Conservation (phyloP, 2,888 invertebrate species). For the Melinaea marsaeus region DNA sequence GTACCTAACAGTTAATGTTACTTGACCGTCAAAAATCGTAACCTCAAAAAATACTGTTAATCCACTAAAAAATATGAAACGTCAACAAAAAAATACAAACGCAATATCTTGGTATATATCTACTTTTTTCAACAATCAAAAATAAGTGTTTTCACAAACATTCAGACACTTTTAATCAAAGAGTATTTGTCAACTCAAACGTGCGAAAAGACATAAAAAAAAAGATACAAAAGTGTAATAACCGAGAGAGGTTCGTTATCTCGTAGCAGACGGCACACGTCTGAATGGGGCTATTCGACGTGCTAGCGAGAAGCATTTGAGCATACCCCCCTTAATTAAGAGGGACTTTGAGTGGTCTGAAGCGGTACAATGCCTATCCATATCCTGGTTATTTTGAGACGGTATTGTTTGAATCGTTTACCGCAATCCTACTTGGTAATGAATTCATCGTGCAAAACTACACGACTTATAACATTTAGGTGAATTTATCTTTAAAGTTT, state of each 20-base stretch:
- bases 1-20: too few relatives aligned
- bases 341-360: constrained; percentile 66
- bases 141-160: constrained; percentile 18
- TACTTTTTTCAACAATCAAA: constrained; percentile 19
- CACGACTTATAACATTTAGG: too few relatives aligned
- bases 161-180: constrained; percentile 33
- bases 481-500: neutral
- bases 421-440: constrained; percentile 47
- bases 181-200: constrained; percentile 28
- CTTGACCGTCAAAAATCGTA: too few relatives aligned
- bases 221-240: constrained; percentile 59
- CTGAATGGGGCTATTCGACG: constrained; percentile 57
- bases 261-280: constrained; percentile 61
- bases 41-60: too few relatives aligned
- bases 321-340: constrained; percentile 73
- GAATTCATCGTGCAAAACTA: constrained; percentile 8
- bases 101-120: neutral
- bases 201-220: constrained; percentile 28
- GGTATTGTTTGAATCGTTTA: constrained; percentile 60
- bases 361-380: constrained; percentile 56
- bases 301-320: constrained; percentile 54
- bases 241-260: constrained; percentile 69
- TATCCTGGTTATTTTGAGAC: constrained; percentile 49
- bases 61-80: neutral
- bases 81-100: constrained; percentile 2